Evolutionary conservation across 2,888 invertebrate genomes (phyloP), one percentile per base, ranked within the genome.

Genomic region (Troides oblongomaculatus): DNA sequence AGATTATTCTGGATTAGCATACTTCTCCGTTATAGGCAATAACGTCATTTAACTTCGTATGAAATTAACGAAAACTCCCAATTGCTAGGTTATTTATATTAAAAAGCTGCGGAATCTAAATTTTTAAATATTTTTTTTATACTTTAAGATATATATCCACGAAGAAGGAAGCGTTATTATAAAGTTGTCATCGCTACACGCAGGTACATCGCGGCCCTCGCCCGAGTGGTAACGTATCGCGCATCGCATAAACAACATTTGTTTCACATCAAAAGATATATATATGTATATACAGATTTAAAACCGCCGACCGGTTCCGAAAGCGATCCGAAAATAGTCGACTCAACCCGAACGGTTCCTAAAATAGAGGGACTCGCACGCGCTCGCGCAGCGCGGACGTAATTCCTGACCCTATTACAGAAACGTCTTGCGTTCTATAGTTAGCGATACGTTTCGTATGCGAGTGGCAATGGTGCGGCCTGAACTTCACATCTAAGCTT

Each of bases 371-470:
- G 84, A 84, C 87, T 82, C 82, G 80, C 82, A 62, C 68, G 46
- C 30, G 77, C 80, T 30, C 30, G 78, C 83, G 80, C 81, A 77
- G 74, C 73, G 77, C 83, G 83, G 81, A 89, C 90, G 90, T 82
- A 91, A 88, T 85, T 86, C 85, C 86, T 91, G 91, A 91, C 90
- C 91, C 90, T 90, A 90, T 89, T 91, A 83, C 89, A 85, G 82
- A 88, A 85, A 86, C 84, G 84, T 85, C 82, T 81, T 84, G 74
- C 75, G 72, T 73, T 72, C 77, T 78, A 75, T 76, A 76, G 67
- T 73, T 77, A 79, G 77, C 72, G 64, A 57, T 56, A 61, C n/a
- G 23, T 62, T 67, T 71, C 50, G 23, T 36, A 66, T 60, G 46
- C 58, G 66, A 57, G 66, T 56, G 59, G 63, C 57, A 57, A 61